Conservation (phyloP, 2,113 vertebrate genomes). For the Cettia cetti region DNA sequence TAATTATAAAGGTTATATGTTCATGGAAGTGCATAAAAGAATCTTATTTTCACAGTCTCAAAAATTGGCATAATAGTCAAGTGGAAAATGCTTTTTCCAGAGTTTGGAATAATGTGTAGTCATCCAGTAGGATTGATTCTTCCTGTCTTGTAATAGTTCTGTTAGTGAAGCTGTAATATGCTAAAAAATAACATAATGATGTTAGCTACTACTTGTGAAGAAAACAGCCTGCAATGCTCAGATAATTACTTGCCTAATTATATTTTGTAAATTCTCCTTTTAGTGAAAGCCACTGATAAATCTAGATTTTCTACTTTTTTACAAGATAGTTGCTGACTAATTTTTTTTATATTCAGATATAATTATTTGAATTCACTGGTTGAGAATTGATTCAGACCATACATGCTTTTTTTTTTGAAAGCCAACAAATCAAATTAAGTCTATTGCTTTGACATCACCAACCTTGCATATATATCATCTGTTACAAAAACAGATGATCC, state of each 20-base stretch:
- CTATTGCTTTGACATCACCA: background rate
- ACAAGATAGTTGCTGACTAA: background rate
- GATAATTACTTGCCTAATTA: background rate
- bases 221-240: accelerated
- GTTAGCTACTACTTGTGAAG: background rate
- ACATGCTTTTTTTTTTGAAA: background rate
- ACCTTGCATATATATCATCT: background rate
- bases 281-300: background rate
- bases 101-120: background rate
- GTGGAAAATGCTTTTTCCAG: background rate
- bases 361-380: background rate
- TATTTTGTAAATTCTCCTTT: background rate
- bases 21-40: background rate
- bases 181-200: background rate
- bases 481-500: background rate
- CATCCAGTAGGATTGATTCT: background rate
- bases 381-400: background rate
- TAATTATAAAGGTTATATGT: background rate
- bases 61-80: background rate
- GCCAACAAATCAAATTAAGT: background rate
- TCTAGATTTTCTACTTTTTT: background rate
- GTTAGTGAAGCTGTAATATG: background rate
- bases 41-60: background rate
- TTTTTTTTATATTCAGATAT: background rate
- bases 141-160: background rate